Base-by-base conservation (phyloP, 2,797 vertebrate genomes). In the Tympanoctomys barrerae region DNA sequence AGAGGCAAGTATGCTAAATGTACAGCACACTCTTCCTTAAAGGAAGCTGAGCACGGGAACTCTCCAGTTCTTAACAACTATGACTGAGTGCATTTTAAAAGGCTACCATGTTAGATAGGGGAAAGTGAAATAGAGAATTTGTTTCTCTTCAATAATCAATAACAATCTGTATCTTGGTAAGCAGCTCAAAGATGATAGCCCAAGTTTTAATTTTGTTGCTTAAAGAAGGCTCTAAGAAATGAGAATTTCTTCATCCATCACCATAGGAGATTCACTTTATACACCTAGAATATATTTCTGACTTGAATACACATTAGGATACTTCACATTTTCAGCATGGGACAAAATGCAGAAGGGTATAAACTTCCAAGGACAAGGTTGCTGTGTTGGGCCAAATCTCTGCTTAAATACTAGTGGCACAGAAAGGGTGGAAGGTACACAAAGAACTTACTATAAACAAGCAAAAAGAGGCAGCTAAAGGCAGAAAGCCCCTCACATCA, bases 61-160 rank as follows among this genome's bases (percentile, higher is more conserved):
- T 66, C 95, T 97, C 97, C 96, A 97, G 97, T 97, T 96, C 94
- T 94, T 95, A 95, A 89, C 54, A 96, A 95, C 59, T 85, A 77
- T 80, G 93, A 85, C 62, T 92, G 59, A 85, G 2, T 78, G 73
- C 36, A 81, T 79, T 89, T 52, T 94, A 96, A 96, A 94, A 77
- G 87, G 61, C 70, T 85, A 92, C 59, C 33, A 66, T 71, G 73
- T 91, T 79, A 82, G 36, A 73, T 82, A 61, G 77, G 75, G 71
- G 52, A 82, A 73, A 96, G 88, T 13, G 70, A 77, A 89, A 78
- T 7, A 91, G 70, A 81, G 10, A 95, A 89, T 80, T 33, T 89
- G 49, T 73, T 89, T 95, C 83, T 96, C 80, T 96, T 92, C 62
- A 93, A 86, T 93, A 92, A 94, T 75, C 57, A 94, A 86, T 95